These are phyloP conservation scores for Lampris megalopsis DNA, from an alignment of 2,113 vertebrate genomes.

Conservation along the genomic window DNA sequence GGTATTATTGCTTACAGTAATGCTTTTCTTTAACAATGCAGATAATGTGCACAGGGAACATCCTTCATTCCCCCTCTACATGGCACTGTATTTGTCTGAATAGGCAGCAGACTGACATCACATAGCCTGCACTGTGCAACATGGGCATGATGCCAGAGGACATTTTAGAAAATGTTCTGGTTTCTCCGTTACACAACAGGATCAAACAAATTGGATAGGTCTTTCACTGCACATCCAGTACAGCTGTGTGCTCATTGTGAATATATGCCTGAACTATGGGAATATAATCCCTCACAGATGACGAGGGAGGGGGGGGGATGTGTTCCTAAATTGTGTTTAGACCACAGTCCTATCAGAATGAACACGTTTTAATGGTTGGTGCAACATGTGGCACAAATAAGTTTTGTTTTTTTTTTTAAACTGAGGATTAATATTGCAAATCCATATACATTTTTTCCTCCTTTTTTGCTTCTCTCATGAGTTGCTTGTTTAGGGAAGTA, in stretches of 20 bases:
- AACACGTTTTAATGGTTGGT: neutral
- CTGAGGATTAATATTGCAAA: too few relatives aligned
- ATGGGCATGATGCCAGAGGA: conserved; percentile 9
- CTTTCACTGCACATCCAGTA: neutral
- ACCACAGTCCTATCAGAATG: neutral
- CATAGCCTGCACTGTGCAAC: conserved; percentile 20
- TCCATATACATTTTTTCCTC: too few relatives aligned
- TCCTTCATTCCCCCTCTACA: conserved; percentile 1
- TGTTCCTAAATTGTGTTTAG: neutral
- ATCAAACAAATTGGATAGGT: neutral
- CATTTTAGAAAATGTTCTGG: neutral
- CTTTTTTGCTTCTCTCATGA: too few relatives aligned
- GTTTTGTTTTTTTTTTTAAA: too few relatives aligned
- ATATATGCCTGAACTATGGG: too few relatives aligned
- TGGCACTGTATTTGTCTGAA: conserved; percentile 29
- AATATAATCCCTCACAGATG: neutral
- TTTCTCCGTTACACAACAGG: conserved; percentile 4
- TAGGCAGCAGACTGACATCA: conserved; percentile 13
- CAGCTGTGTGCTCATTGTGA: neutral
- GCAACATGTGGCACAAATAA: too few relatives aligned
- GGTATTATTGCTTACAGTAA: neutral
- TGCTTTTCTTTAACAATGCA: neutral
- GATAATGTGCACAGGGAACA: neutral
- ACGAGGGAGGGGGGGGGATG: too few relatives aligned
- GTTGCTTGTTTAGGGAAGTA: too few relatives aligned